Evolutionary conservation across 2,797 vertebrate species (phyloP).

Genomic region (Lindbergichthys nudifrons): DNA sequence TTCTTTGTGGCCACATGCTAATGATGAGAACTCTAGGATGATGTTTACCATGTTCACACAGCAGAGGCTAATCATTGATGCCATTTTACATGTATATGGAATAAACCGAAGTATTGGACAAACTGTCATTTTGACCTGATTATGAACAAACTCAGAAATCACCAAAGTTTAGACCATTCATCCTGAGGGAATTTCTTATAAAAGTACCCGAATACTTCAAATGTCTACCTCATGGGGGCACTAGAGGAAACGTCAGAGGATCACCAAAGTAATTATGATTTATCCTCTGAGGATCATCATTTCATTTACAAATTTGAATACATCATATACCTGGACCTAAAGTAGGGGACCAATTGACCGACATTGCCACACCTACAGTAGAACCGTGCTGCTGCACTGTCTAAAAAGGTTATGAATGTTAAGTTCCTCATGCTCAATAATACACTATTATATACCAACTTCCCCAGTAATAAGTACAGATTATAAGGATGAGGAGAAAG

Average conservation of each 20-base stretch:
- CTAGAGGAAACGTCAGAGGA: not conserved
- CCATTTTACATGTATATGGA: too few species aligned
- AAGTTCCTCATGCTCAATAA: constrained; percentile 5
- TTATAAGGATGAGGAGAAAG: constrained; percentile 7
- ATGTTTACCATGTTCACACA: too few species aligned
- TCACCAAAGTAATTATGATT: not conserved
- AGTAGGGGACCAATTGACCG: not conserved
- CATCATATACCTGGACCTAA: not conserved
- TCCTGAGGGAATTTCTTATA: not conserved
- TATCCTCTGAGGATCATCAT: not conserved
- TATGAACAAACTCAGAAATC: not conserved
- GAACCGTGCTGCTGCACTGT: not conserved
- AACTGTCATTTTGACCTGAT: not conserved
- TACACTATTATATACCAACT: constrained; percentile 22
- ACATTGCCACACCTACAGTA: not conserved
- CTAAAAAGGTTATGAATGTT: not conserved
- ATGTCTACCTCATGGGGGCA: not conserved
- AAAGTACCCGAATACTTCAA: not conserved
- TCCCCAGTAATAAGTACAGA: constrained; percentile 13
- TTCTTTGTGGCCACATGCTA: too few species aligned
- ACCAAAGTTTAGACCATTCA: not conserved
- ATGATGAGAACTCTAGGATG: too few species aligned
- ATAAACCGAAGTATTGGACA: not conserved
- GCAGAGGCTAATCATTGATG: too few species aligned
- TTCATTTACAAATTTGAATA: not conserved